Percentiles rank a stretch among this genome's conserved stretches.
These are phyloP conservation scores for Halocaridina rubra DNA, from an alignment of 2,888 invertebrate species.

Conservation along the genomic window DNA sequence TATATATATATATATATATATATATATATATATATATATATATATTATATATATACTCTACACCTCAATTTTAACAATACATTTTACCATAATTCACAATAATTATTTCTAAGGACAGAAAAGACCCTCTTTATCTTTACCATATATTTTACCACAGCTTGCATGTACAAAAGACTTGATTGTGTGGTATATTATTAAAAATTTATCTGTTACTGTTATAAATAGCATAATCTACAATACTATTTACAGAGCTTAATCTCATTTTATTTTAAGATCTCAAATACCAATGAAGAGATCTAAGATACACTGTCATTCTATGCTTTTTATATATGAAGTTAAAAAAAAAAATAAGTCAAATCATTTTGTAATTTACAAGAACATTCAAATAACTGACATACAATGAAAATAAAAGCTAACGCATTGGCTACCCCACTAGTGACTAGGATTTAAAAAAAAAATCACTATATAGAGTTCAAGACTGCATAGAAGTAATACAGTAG, in stretches of 20 bases:
- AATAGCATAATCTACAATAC: conserved; percentile 56
- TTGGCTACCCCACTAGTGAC: neutral
- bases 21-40: conserved; percentile 11
- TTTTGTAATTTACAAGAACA: neutral
- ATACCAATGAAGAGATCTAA: conserved; percentile 45
- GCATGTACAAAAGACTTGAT: conserved; percentile 53
- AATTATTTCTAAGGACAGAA: too few relatives aligned
- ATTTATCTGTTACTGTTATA: conserved; percentile 56
- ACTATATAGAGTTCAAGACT: conserved; percentile 10
- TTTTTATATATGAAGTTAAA: too few relatives aligned
- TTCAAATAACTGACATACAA: neutral
- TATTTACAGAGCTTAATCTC: conserved; percentile 50
- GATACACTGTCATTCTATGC: neutral
- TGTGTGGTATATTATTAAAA: conserved; percentile 55
- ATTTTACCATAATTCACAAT: too few relatives aligned
- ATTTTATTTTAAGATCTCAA: conserved; percentile 24
- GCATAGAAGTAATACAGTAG: neutral
- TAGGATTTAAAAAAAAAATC: conserved; percentile 11
- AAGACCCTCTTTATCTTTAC: neutral
- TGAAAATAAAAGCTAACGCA: neutral
- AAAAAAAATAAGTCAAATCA: neutral
- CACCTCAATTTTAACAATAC: neutral
- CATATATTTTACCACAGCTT: conserved; percentile 55
- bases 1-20: conserved; percentile 38
- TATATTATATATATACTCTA: neutral